Percentiles rank a stretch among this genome's conserved stretches.
phyloP scores from a whole-genome alignment of 35 echinoderm and acorn worm genomes.

The Apostichopus japonicus region DNA sequence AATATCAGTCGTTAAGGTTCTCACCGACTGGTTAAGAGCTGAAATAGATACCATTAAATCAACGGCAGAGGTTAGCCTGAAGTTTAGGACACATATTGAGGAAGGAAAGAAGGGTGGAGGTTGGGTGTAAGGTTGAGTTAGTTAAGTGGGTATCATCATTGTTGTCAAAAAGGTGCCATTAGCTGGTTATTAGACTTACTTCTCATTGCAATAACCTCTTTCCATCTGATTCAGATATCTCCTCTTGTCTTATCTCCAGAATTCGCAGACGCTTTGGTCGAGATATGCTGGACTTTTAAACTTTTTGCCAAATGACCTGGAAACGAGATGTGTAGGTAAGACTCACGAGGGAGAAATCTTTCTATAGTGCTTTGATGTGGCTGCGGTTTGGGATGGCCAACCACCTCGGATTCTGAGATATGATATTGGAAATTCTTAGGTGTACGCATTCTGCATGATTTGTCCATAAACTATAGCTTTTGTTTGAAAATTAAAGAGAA shows the following conservation, averaged over 20 bases:
- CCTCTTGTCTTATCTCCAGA: not conserved
- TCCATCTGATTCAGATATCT: too few relatives aligned
- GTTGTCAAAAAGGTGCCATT: not conserved
- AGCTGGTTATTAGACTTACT: not conserved
- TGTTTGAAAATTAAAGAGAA: too few relatives aligned
- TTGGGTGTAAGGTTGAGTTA: too few relatives aligned
- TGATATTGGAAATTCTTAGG: too few relatives aligned
- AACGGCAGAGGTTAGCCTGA: constrained; percentile 41
- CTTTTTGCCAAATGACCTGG: constrained; percentile 39
- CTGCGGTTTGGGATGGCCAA: too few relatives aligned
- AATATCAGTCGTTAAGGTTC: constrained; percentile 32
- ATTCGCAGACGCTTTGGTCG: constrained; percentile 42
- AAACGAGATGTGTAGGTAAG: constrained; percentile 23
- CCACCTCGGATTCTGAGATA: too few relatives aligned
- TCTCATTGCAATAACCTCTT: not conserved
- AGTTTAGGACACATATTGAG: too few relatives aligned
- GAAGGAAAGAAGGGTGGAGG: too few relatives aligned
- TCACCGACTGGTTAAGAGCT: constrained; percentile 50
- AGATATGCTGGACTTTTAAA: constrained; percentile 47
- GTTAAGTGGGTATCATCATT: too few relatives aligned
- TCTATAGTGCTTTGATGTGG: too few relatives aligned
- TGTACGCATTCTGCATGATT: too few relatives aligned
- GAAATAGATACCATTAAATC: constrained; percentile 49
- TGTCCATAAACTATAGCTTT: too few relatives aligned
- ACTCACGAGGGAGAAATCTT: not conserved